phyloP scores from a whole-genome alignment of 2,113 vertebrate genomes.

The Terrapene triunguis region DNA sequence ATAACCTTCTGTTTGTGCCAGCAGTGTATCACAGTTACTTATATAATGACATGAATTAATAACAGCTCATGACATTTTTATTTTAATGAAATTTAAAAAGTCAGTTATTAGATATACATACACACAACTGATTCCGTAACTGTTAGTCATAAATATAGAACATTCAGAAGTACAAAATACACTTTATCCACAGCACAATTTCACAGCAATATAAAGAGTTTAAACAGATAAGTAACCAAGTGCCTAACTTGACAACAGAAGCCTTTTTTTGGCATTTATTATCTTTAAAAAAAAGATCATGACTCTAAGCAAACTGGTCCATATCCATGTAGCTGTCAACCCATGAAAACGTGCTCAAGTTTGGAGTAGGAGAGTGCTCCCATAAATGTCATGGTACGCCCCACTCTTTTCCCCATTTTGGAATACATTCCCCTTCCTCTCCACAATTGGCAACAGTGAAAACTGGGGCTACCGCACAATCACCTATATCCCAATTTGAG shows the following conservation, averaged over 20 bases:
- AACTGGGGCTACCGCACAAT: slow-evolving; percentile 56
- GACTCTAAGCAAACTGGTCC: slow-evolving; percentile 43
- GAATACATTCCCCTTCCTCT: neutral
- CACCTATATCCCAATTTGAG: slow-evolving; percentile 44
- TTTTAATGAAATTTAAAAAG: slow-evolving; percentile 83
- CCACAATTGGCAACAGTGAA: slow-evolving; percentile 57
- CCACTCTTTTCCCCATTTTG: neutral
- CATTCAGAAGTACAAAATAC: slow-evolving; percentile 83
- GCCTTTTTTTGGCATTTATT: slow-evolving; percentile 17
- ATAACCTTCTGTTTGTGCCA: neutral
- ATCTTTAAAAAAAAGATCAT: neutral
- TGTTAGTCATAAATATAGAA: slow-evolving; percentile 84
- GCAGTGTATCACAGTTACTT: neutral
- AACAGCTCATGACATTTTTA: slow-evolving; percentile 79
- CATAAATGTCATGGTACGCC: neutral
- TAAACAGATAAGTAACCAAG: slow-evolving; percentile 70
- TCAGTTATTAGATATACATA: slow-evolving; percentile 83
- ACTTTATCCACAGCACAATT: slow-evolving; percentile 81
- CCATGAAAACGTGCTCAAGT: neutral
- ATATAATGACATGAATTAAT: slow-evolving; percentile 29
- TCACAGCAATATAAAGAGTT: slow-evolving; percentile 78
- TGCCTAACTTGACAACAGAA: slow-evolving; percentile 56
- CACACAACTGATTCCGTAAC: slow-evolving; percentile 78
- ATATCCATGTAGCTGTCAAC: slow-evolving; percentile 25
- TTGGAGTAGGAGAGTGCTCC: slow-evolving; percentile 9